phyloP scores from a whole-genome alignment of 1,140 invertebrate genomes.

The Drosophila nikananu region DNA sequence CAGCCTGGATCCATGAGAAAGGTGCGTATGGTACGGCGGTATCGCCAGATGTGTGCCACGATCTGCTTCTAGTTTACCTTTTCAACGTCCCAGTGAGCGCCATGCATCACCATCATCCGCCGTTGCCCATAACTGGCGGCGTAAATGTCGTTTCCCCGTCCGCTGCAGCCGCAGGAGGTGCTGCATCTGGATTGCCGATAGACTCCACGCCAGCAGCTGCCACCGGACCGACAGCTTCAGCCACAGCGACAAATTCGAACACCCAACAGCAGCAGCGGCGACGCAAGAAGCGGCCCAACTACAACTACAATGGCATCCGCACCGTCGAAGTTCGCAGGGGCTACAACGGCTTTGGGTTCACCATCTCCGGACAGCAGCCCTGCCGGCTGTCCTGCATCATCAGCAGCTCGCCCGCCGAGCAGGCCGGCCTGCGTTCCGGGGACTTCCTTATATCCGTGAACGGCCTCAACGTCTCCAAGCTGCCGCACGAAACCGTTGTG shows the following conservation, averaged over 20 bases:
- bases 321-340: conserved; percentile 94
- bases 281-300: conserved; percentile 85
- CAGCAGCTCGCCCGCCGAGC: conserved; percentile 92
- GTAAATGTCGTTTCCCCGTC: background rate
- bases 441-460: conserved; percentile 97
- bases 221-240: conserved; percentile 9
- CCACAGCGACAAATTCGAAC: conserved; percentile 31
- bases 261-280: conserved; percentile 72
- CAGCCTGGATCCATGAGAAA: conserved; percentile 68
- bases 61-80: conserved; percentile 27
- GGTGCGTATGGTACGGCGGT: conserved; percentile 47
- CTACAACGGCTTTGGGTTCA: conserved; percentile 95
- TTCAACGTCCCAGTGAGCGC: conserved; percentile 43
- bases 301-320: conserved; percentile 87
- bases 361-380: conserved; percentile 96
- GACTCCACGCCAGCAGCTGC: conserved; percentile 20
- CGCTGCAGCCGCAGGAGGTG: conserved; percentile 15
- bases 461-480: conserved; percentile 94
- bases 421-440: conserved; percentile 94
- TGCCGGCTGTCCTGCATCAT: conserved; percentile 96
- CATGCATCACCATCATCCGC: conserved; percentile 79
- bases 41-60: conserved; percentile 29
- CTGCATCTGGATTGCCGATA: conserved; percentile 6
- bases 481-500: conserved; percentile 96
- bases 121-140: conserved; percentile 67